Conservation (phyloP, 1,140 invertebrate genomes). For the Babylonia areolata region DNA sequence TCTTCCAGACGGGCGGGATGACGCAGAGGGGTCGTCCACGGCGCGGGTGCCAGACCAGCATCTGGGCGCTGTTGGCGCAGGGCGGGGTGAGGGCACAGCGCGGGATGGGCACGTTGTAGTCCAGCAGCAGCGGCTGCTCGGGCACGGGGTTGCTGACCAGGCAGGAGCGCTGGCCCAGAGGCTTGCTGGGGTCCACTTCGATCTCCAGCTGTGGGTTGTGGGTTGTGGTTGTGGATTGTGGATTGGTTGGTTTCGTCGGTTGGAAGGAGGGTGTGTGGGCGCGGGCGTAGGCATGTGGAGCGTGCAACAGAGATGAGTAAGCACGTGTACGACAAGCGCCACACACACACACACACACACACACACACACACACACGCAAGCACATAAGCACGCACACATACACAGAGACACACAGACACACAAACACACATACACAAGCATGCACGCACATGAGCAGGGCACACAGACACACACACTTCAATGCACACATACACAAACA, state of each 20-base stretch:
- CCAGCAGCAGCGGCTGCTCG: slow-evolving; percentile 69
- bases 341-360: too few relatives aligned
- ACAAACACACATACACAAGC: too few relatives aligned
- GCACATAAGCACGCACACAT: too few relatives aligned
- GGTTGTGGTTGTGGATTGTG: background rate
- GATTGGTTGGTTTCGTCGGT: background rate
- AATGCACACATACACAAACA: too few relatives aligned
- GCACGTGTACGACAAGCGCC: too few relatives aligned
- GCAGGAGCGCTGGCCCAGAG: slow-evolving; percentile 67
- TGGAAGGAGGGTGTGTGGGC: background rate
- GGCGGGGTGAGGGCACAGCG: slow-evolving; percentile 74
- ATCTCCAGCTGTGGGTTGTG: slow-evolving; percentile 71
- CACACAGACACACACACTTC: too few relatives aligned
- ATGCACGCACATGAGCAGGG: too few relatives aligned
- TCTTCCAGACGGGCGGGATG: slow-evolving; percentile 71
- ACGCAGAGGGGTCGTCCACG: slow-evolving; percentile 64
- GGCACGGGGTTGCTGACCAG: slow-evolving; percentile 66
- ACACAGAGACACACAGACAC: too few relatives aligned
- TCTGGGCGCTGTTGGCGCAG: slow-evolving; percentile 75
- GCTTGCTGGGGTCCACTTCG: slow-evolving; percentile 67
- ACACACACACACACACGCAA: too few relatives aligned
- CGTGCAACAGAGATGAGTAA: too few relatives aligned
- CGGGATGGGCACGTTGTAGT: slow-evolving; percentile 69
- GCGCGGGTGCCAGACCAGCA: slow-evolving; percentile 73
- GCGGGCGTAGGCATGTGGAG: background rate